Conservation (phyloP, 2,888 invertebrate genomes). For the Incurvaria masculella region DNA sequence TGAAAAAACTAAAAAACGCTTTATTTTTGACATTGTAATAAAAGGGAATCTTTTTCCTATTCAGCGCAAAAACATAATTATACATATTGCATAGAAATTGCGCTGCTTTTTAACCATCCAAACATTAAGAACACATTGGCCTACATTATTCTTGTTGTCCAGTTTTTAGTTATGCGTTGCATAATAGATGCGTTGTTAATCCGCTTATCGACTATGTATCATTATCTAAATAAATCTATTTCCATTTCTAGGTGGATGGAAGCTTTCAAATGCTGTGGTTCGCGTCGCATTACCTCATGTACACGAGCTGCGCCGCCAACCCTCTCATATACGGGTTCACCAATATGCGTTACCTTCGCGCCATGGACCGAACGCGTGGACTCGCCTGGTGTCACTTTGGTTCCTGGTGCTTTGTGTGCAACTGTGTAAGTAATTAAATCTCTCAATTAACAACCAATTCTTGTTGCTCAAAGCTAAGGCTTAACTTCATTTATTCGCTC, state of each 20-base stretch:
- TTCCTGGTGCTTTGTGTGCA: constrained; percentile 40
- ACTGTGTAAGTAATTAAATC: constrained; percentile 24
- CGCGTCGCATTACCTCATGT: constrained; percentile 65
- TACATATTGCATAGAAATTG: no score
- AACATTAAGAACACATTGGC: no score
- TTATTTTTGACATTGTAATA: no score
- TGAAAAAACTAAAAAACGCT: no score
- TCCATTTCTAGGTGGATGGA: constrained; percentile 46
- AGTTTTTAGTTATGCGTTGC: not conserved
- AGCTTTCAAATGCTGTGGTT: constrained; percentile 63
- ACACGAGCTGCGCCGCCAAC: constrained; percentile 70
- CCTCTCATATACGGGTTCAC: constrained; percentile 76
- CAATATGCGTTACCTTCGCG: constrained; percentile 65
- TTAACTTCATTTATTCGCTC: no score
- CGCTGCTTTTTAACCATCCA: no score
- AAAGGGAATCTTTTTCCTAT: no score
- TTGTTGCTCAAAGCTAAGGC: no score
- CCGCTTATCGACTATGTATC: not conserved
- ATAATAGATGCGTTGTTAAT: not conserved
- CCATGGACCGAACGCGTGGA: constrained; percentile 57
- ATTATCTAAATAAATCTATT: not conserved
- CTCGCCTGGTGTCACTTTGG: constrained; percentile 45
- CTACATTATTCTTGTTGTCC: not conserved
- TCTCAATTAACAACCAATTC: no score
- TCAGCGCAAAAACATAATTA: no score